Percentiles rank a stretch among this genome's conserved stretches.
phyloP scores from a whole-genome alignment of 37 sponge, comb jelly and placozoan genomes.

The Trichoplax adhaerens region DNA sequence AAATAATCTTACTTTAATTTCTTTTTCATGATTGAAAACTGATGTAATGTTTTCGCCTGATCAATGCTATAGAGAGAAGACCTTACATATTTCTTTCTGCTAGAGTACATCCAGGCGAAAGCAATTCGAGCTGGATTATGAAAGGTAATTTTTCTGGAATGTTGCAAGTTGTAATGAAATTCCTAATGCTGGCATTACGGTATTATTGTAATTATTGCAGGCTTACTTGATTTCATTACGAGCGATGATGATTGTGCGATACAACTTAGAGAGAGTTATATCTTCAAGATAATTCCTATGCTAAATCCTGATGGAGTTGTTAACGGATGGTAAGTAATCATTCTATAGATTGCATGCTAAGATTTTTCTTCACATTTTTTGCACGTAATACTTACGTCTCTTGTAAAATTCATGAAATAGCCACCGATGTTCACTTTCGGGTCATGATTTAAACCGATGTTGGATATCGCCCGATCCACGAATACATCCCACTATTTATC shows the following conservation, averaged over 20 bases:
- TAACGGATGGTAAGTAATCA: slow-evolving; percentile 33
- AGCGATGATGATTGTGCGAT: slow-evolving; percentile 21
- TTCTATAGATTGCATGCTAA: no score
- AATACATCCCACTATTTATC: slow-evolving; percentile 57
- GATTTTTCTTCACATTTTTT: no score
- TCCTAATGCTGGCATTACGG: no score
- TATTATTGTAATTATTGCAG: not conserved
- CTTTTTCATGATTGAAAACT: no score
- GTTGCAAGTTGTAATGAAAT: no score
- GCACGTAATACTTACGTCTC: not conserved
- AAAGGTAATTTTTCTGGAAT: no score
- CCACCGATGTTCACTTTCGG: slow-evolving; percentile 45
- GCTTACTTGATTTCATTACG: slow-evolving; percentile 31
- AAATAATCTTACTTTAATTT: no score
- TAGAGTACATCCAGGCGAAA: no score
- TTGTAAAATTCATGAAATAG: slow-evolving; percentile 2
- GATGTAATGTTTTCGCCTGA: no score
- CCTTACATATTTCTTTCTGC: no score
- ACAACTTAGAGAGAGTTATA: slow-evolving; percentile 22
- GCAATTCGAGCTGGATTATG: no score
- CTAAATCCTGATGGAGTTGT: slow-evolving; percentile 79
- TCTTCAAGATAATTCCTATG: slow-evolving; percentile 50
- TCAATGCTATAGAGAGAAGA: no score
- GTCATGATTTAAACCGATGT: slow-evolving; percentile 44
- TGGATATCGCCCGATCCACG: slow-evolving; percentile 43